Evolutionary conservation across 64 coral and sea anemone species (phyloP).

Genomic region (Actinia equina): DNA sequence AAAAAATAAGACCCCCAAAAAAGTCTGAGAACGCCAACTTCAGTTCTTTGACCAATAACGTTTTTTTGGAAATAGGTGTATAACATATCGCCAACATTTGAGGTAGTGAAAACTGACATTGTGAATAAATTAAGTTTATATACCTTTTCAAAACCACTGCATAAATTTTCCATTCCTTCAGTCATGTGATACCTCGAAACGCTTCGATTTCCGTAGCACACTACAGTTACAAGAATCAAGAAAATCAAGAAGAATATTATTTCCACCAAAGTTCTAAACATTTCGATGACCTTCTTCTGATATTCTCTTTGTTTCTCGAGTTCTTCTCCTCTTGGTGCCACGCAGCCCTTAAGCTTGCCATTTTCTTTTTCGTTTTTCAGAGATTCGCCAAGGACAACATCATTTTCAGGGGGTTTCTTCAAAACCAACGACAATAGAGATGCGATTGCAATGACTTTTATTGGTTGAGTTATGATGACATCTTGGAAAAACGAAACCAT

Average conservation of each 20-base stretch:
- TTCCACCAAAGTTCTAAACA: constrained; percentile 59
- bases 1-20: no score
- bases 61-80: no score
- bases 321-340: constrained; percentile 36
- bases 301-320: constrained; percentile 44
- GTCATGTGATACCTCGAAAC: constrained; percentile 32
- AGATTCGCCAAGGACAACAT: constrained; percentile 37
- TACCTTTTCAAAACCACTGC: constrained; percentile 54
- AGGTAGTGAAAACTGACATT: no score
- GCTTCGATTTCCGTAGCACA: constrained; percentile 65
- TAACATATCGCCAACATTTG: no score
- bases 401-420: constrained; percentile 56
- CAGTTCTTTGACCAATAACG: no score
- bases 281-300: constrained; percentile 51
- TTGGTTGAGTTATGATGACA: constrained; percentile 54
- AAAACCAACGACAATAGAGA: constrained; percentile 45
- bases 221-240: constrained; percentile 40
- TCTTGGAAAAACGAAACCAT: constrained; percentile 75
- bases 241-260: constrained; percentile 52
- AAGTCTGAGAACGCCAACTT: no score
- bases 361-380: constrained; percentile 11
- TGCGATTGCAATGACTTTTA: constrained; percentile 46
- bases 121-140: neutral
- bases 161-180: constrained; percentile 25
- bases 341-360: neutral